Evolutionary conservation across 2,888 invertebrate species (phyloP).

Genomic region (Yponomeuta plumbellus): DNA sequence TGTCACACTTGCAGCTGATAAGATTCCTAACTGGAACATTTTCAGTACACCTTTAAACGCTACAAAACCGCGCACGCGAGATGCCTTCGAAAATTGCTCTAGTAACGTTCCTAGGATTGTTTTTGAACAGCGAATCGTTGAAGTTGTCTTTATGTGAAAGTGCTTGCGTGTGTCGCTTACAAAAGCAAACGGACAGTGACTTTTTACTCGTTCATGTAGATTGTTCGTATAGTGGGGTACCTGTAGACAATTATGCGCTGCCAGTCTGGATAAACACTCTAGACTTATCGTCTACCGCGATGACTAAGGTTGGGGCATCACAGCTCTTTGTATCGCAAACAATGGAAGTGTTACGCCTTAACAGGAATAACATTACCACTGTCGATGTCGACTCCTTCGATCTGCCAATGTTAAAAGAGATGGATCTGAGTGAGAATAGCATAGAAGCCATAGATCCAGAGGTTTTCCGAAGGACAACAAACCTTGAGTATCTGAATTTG

Average conservation of each 20-base stretch:
- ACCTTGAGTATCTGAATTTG: constrained; percentile 59
- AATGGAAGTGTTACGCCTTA: constrained; percentile 43
- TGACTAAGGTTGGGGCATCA: constrained; percentile 37
- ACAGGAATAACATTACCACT: constrained; percentile 44
- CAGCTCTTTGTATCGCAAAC: constrained; percentile 40
- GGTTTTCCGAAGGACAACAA: constrained; percentile 50
- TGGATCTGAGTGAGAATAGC: constrained; percentile 61
- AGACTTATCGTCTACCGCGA: constrained; percentile 53
- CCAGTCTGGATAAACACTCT: constrained; percentile 44
- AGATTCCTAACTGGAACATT: neutral
- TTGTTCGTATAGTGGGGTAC: constrained; percentile 42
- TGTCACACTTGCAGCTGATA: constrained; percentile 8
- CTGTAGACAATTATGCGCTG: constrained; percentile 36
- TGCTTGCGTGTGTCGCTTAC: constrained; percentile 36
- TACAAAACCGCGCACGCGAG: neutral
- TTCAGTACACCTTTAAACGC: constrained; percentile 7
- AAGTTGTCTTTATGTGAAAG: neutral
- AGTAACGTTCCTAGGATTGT: neutral
- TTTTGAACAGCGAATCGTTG: neutral
- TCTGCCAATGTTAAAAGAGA: constrained; percentile 45
- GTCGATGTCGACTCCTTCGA: constrained; percentile 43
- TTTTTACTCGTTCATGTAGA: constrained; percentile 31
- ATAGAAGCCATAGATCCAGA: constrained; percentile 51
- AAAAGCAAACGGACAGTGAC: constrained; percentile 21
- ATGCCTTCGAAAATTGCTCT: neutral